Base-by-base conservation (phyloP, 2,797 vertebrate genomes). In the Adelosebastes latens region DNA sequence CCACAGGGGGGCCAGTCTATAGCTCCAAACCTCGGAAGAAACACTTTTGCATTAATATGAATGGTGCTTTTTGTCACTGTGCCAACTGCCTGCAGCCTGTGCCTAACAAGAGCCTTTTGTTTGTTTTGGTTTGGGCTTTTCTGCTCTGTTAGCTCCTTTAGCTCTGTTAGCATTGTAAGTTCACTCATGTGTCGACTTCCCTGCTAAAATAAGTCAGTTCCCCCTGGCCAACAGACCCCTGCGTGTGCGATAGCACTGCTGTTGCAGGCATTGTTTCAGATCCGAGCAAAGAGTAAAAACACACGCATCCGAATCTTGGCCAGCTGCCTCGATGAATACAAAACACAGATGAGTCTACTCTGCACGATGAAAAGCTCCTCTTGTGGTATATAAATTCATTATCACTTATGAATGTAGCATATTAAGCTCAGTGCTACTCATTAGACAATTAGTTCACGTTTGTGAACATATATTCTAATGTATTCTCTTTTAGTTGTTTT, bases 61-160 rank as follows among this genome's bases (percentile, higher is more conserved):
- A 85, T 64, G 67, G 29, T n/a, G 52, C 59, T 63, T 76, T 62
- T 60, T 85, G 78, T 80, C 72, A 52, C 71, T 3, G 70, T 34
- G 81, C 87, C 83, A 88, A 46, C 55, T 32, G 81, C 73, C 80
- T 74, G 66, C 86, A 75, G 80, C 69, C 80, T 83, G 74, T n/a
- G 69, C 59, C 78, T 34, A 83, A 90, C 74, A 77, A 88, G 62
- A 82, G 65, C 42, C 56, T 24, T 75, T 75, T 89, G 84, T 89
- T 91, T 91, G 85, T 90, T 89, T 87, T 75, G 71, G 72, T 85
- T 79, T 72, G 72, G 62, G 77, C 72, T 90, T 87, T 91, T 90
- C 86, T 89, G 86, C 87, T 82, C 74, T 39, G 87, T 92, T 89
- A 87, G 92, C 87, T 88, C 74, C 62, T 62, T 88, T 84, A 89